Evolutionary conservation across 2,888 invertebrate species (phyloP).

Genomic region (Drosophila anomalata): DNA sequence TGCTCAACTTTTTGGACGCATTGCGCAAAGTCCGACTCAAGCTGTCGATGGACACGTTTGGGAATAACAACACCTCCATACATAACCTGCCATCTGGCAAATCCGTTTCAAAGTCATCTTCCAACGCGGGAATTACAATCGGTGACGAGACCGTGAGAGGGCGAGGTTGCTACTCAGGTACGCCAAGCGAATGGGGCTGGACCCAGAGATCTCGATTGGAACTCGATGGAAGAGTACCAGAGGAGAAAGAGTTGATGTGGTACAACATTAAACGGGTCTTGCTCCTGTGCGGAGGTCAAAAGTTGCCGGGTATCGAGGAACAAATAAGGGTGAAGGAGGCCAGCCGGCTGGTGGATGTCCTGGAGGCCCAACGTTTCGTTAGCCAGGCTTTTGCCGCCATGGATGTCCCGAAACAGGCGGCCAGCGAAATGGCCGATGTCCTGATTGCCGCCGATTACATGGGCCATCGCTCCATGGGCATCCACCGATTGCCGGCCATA

Average conservation of each 20-base stretch:
- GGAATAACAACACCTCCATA: background rate
- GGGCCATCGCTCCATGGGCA: constrained; percentile 51
- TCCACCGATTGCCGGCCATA: constrained; percentile 51
- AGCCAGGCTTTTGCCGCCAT: constrained; percentile 51
- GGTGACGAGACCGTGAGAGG: background rate
- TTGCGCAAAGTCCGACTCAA: constrained; percentile 28
- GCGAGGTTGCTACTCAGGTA: background rate
- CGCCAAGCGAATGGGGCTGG: background rate
- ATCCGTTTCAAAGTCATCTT: background rate
- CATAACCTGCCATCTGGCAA: background rate
- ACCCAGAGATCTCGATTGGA: background rate
- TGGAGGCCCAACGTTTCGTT: constrained; percentile 55
- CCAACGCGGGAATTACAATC: background rate
- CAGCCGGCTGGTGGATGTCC: constrained; percentile 35
- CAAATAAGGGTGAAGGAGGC: background rate
- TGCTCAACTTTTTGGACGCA: constrained; percentile 31
- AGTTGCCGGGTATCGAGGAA: background rate
- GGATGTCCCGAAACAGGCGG: constrained; percentile 47
- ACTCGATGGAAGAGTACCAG: background rate
- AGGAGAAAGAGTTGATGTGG: constrained; percentile 18
- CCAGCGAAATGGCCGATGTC: constrained; percentile 56
- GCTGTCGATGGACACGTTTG: background rate
- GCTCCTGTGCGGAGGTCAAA: constrained; percentile 29
- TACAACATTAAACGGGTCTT: constrained; percentile 40
- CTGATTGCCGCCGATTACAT: constrained; percentile 57